These are phyloP conservation scores for Caenorhabditis wallacei DNA, from an alignment of 2,888 invertebrate species.

Conservation along the genomic window DNA sequence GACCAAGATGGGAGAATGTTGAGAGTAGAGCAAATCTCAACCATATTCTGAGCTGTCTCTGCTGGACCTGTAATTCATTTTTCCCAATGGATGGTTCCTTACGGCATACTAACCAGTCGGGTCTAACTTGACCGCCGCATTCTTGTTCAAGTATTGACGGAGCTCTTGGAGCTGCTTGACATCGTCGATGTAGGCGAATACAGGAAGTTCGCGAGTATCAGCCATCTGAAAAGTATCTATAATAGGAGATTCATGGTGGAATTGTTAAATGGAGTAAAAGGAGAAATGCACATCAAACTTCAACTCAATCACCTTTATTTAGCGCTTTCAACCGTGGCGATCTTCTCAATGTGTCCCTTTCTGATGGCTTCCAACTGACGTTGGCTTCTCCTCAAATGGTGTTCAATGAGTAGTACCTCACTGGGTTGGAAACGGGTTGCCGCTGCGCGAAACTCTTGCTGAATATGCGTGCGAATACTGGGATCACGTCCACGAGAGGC, in stretches of 20 bases:
- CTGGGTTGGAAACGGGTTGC: constrained; percentile 62
- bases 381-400: constrained; percentile 70
- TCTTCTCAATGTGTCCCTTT: constrained; percentile 68
- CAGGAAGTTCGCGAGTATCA: constrained; percentile 75
- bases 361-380: constrained; percentile 70
- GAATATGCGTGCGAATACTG: constrained; percentile 67
- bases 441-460: constrained; percentile 68
- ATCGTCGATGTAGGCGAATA: constrained; percentile 78
- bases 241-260: background rate
- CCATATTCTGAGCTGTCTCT: constrained; percentile 67
- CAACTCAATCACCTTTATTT: constrained; percentile 56
- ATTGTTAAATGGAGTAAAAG: constrained; percentile 5
- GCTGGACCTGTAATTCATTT: constrained; percentile 53
- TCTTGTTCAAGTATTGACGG: constrained; percentile 91
- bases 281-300: constrained; percentile 58
- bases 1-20: constrained; percentile 56
- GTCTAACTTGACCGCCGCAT: constrained; percentile 60
- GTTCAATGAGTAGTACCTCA: constrained; percentile 72
- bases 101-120: constrained; percentile 27
- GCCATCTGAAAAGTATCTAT: constrained; percentile 67
- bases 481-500: constrained; percentile 67
- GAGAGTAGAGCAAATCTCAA: constrained; percentile 65
- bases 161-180: constrained; percentile 87
- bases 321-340: constrained; percentile 53
- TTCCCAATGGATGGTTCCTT: too few relatives aligned